Conservation (phyloP, 53 echinoderm and acorn worm species). For the Henricia sp. region DNA sequence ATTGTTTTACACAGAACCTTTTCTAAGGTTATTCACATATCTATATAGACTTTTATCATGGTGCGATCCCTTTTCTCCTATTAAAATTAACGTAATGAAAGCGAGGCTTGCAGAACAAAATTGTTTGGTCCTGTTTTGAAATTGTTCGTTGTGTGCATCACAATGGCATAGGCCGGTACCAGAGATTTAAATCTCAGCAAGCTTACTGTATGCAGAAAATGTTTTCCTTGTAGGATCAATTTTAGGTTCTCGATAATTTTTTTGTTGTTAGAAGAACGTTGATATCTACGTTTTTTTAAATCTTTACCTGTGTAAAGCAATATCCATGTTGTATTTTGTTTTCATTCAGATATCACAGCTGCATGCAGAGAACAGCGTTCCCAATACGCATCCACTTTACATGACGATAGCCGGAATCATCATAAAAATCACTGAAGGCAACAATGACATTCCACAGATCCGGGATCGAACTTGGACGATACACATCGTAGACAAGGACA, state of each 20-base stretch:
- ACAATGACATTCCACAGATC: conserved; percentile 80
- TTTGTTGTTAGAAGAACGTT: too few relatives aligned
- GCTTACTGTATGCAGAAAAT: too few relatives aligned
- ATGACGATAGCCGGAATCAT: conserved; percentile 60
- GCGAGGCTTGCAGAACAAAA: too few relatives aligned
- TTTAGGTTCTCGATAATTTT: too few relatives aligned
- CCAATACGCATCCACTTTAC: conserved; percentile 71
- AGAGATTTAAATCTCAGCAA: too few relatives aligned
- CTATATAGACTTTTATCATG: too few relatives aligned
- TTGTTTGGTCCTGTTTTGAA: too few relatives aligned
- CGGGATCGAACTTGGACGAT: conserved; percentile 82
- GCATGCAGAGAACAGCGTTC: conserved; percentile 71
- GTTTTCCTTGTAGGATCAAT: too few relatives aligned
- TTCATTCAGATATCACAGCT: conserved; percentile 60
- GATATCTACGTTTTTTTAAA: not conserved
- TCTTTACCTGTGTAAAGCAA: not conserved
- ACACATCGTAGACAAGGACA: conserved; percentile 80
- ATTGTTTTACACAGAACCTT: not conserved
- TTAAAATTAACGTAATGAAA: too few relatives aligned
- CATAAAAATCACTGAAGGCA: conserved; percentile 63
- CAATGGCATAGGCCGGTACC: too few relatives aligned
- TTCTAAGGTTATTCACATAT: not conserved
- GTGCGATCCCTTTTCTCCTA: too few relatives aligned
- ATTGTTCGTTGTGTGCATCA: too few relatives aligned
- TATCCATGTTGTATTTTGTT: not conserved